Evolutionary conservation across 2,113 vertebrate species (phyloP), one percentile per base, ranked within the genome.

Genomic region (Toxostoma redivivum): DNA sequence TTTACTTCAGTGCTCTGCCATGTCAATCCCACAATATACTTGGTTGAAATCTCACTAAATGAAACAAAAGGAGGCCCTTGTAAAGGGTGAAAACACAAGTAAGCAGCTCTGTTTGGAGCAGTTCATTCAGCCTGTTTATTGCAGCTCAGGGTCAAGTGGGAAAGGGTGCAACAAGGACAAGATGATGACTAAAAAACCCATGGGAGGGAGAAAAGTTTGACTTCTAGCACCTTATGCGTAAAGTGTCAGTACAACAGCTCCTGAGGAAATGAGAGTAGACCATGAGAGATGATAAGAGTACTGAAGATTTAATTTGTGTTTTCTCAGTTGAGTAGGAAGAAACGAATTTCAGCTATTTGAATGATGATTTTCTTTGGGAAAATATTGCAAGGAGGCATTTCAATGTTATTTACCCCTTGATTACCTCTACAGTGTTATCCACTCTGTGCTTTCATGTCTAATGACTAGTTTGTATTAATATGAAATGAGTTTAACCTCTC

Each of bases 361-460:
- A 91, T 65, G 65, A 89, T 47, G 37, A 50, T 76, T 95, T 95
- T 92, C 45, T 91, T 91, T 69, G 83, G 64, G 38, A 94, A 96
- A 91, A 92, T 91, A 86, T 47, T 71, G 47, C 88, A 93, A 94
- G 69, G 35, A 95, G 33, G 35, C 54, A 86, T 90, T 94, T 92
- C 76, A 92, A 51, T 73, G 70, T 88, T 92, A 93, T 95, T 94
- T 93, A 93, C 60, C n/a, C 74, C 79, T 94, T 95, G 86, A 89
- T 95, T 95, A 94, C 77, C 73, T 87, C 70, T 90, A 65, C 74
- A 85, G 81, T 91, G 33, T 82, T 87, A 62, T 54, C 90, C 70
- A 91, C 25, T 67, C 31, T 25, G 21, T 64, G 71, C 37, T 92
- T 87, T 95, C 58, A 80, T 38, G 33, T 57, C 35, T 95, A 83